phyloP scores from a whole-genome alignment of 1,140 invertebrate species.

The Anagrus nilaparvatae region DNA sequence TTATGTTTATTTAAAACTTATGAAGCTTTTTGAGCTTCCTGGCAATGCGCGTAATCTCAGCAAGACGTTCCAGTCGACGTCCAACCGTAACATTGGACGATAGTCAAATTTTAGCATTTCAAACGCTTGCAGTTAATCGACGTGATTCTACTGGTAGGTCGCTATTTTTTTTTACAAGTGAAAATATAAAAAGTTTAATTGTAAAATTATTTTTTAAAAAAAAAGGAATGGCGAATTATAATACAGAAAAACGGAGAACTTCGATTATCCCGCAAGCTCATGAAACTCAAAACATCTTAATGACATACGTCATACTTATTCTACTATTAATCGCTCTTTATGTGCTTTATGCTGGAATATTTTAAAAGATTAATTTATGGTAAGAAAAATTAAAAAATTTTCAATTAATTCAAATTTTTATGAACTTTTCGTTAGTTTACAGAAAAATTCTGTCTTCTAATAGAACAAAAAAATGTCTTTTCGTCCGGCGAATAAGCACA shows the following conservation, averaged over 20 bases:
- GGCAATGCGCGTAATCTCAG: no score
- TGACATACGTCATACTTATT: conserved; percentile 43
- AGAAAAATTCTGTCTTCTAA: no score
- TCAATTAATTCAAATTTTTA: background rate
- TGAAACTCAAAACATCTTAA: conserved; percentile 40
- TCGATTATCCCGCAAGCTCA: conserved; percentile 25
- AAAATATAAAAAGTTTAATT: no score
- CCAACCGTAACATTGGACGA: no score
- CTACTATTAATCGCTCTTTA: conserved; percentile 40
- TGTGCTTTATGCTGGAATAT: conserved; percentile 39
- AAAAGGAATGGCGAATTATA: conserved; percentile 12
- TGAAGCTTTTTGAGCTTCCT: no score
- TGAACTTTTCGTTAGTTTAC: no score
- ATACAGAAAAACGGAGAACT: conserved; percentile 16
- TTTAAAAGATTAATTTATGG: conserved; percentile 27
- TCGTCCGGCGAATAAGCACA: background rate
- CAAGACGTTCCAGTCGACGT: no score
- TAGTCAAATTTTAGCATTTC: no score
- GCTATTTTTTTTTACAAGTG: no score
- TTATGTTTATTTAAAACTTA: no score
- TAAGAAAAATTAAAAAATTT: conserved; percentile 14
- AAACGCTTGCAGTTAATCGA: no score
- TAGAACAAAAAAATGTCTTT: background rate
- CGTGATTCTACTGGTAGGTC: no score
- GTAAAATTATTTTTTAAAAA: conserved; percentile 4